Evolutionary conservation across 2,888 invertebrate species (phyloP).

Genomic region (Tricholauxania praeusta): DNA sequence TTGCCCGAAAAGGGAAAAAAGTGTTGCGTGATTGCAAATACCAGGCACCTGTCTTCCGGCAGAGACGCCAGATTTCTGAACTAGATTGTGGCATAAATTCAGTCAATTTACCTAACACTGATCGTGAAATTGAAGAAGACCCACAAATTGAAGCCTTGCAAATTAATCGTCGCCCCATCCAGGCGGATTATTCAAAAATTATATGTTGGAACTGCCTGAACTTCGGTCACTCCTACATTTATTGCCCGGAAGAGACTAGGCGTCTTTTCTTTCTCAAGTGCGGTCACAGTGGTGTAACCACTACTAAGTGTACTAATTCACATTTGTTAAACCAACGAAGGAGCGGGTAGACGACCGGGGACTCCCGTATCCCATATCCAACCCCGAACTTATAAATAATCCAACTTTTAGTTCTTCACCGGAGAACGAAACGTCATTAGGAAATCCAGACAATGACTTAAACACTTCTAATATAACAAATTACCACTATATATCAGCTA

Average conservation of each 20-base stretch:
- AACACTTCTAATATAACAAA: too few species aligned
- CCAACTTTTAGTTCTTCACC: too few species aligned
- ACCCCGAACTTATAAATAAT: background rate
- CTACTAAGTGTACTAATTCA: constrained; percentile 18
- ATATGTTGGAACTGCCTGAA: constrained; percentile 14
- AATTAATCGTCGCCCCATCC: background rate
- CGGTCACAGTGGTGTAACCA: constrained; percentile 16
- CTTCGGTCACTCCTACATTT: constrained; percentile 13
- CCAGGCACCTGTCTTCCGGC: too few species aligned
- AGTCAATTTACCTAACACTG: background rate
- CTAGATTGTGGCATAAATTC: background rate
- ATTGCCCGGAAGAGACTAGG: constrained; percentile 14
- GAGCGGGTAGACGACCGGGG: constrained; percentile 24
- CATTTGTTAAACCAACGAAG: constrained; percentile 8
- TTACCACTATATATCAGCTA: too few species aligned
- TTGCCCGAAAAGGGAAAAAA: too few species aligned
- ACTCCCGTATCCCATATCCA: constrained; percentile 7
- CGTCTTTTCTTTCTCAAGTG: constrained; percentile 17
- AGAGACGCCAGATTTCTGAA: background rate
- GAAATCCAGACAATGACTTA: background rate
- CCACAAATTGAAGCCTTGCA: background rate
- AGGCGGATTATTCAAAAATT: constrained; percentile 19
- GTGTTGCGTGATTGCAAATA: too few species aligned
- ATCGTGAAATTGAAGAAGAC: background rate
- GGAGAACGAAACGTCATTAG: too few species aligned